These are phyloP conservation scores for Spilosoma lubricipeda DNA, from an alignment of 2,888 invertebrate genomes.

Conservation along the genomic window DNA sequence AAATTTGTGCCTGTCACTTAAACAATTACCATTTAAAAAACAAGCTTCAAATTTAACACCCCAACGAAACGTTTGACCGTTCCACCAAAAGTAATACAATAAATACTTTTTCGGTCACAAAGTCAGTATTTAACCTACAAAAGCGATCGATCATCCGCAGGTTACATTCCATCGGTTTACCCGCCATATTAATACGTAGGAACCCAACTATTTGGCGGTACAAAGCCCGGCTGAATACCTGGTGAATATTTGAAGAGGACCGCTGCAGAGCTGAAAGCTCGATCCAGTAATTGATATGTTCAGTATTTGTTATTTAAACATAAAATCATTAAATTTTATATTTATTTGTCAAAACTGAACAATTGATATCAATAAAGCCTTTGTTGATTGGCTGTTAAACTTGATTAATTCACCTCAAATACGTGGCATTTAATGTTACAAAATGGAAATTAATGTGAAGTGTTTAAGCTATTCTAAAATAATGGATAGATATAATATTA, in stretches of 20 bases:
- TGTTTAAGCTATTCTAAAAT: too few relatives aligned
- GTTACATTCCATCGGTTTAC: constrained; percentile 52
- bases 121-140: constrained; percentile 40
- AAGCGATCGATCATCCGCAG: constrained; percentile 38
- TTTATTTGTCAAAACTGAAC: background rate
- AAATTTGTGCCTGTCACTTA: too few relatives aligned
- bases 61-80: constrained; percentile 14
- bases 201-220: constrained; percentile 52
- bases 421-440: background rate
- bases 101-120: constrained; percentile 37
- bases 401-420: background rate
- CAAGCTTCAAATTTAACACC: constrained; percentile 15
- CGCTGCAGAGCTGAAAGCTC: constrained; percentile 21
- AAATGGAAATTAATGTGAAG: background rate
- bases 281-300: constrained; percentile 21
- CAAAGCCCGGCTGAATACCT: constrained; percentile 53
- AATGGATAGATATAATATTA: too few relatives aligned
- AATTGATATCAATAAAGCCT: background rate
- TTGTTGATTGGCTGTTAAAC: background rate
- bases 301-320: background rate
- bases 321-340: background rate
- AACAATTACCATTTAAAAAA: background rate
- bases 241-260: constrained; percentile 50
- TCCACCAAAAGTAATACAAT: constrained; percentile 17
- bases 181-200: constrained; percentile 47